Conservation (phyloP, 2,888 invertebrate genomes). For the Pheosia gnoma region DNA sequence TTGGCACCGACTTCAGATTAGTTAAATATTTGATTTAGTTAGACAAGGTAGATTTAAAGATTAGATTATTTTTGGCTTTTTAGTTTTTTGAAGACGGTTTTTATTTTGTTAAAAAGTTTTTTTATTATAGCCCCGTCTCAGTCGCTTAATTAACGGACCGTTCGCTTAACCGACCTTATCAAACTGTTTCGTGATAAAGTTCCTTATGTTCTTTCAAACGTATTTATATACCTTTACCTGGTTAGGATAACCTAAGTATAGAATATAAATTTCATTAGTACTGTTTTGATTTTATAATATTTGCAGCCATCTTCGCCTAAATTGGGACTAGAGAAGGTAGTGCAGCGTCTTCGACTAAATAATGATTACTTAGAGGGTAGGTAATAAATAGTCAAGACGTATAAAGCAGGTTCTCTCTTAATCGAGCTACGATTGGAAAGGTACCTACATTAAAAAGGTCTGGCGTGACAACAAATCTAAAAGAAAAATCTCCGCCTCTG, state of each 20-base stretch:
- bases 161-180: conserved; percentile 46
- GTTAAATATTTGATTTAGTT: no score
- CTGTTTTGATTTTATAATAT: background rate
- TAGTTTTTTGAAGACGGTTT: no score
- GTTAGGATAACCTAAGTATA: background rate
- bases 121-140: conserved; percentile 59
- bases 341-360: background rate
- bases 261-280: background rate
- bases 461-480: conserved; percentile 85
- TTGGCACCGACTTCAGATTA: no score
- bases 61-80: no score
- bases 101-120: no score
- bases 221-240: background rate
- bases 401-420: conserved; percentile 71
- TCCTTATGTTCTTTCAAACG: conserved; percentile 21
- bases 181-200: conserved; percentile 31
- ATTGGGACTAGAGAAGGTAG: no score
- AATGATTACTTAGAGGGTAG: background rate
- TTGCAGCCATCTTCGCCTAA: no score
- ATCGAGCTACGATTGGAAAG: conserved; percentile 80
- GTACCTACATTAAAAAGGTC: conserved; percentile 82
- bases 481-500: conserved; percentile 83
- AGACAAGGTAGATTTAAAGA: no score
- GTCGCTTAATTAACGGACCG: conserved; percentile 61
- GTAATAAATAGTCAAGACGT: conserved; percentile 27